Percentiles rank a stretch among this genome's conserved stretches.
Conservation (phyloP, 2,797 vertebrate genomes). For the Scomberomorus guttatus region DNA sequence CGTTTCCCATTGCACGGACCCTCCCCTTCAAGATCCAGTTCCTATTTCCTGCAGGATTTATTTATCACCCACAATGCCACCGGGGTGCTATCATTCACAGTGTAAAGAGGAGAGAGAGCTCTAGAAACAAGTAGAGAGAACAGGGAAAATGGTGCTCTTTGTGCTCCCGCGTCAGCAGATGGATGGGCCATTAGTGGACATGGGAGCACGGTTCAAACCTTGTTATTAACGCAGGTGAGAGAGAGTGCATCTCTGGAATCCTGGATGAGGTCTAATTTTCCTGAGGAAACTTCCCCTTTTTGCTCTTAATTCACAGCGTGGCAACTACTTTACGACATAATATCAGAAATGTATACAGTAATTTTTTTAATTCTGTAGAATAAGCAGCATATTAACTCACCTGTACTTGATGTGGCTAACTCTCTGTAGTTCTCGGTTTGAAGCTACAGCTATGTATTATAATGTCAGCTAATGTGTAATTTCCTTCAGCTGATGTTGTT, state of each 20-base stretch:
- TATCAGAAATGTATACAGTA: not conserved
- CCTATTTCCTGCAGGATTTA: slow-evolving; percentile 83
- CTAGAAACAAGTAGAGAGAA: slow-evolving; percentile 70
- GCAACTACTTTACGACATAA: slow-evolving; percentile 26
- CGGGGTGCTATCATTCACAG: slow-evolving; percentile 79
- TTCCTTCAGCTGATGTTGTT: slow-evolving; percentile 1
- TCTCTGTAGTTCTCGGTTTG: not conserved
- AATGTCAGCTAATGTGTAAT: not conserved
- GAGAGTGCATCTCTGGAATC: slow-evolving; percentile 47
- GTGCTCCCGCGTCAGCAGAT: slow-evolving; percentile 71
- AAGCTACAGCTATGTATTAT: not conserved
- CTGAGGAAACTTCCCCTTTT: not conserved
- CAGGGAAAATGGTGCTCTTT: slow-evolving; percentile 71
- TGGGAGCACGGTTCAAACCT: slow-evolving; percentile 66
- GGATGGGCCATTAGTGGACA: slow-evolving; percentile 80
- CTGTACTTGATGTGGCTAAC: not conserved
- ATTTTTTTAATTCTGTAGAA: not conserved
- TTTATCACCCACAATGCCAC: slow-evolving; percentile 81
- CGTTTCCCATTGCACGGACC: slow-evolving; percentile 50
- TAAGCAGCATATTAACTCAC: not conserved
- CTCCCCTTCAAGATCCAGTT: slow-evolving; percentile 76
- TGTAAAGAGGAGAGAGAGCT: slow-evolving; percentile 74
- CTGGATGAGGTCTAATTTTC: slow-evolving; percentile 51
- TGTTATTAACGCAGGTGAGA: slow-evolving; percentile 72
- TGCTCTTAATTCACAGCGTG: slow-evolving; percentile 6